Evolutionary conservation across 2,797 vertebrate species (phyloP).

Genomic region (Trachops cirrhosus): DNA sequence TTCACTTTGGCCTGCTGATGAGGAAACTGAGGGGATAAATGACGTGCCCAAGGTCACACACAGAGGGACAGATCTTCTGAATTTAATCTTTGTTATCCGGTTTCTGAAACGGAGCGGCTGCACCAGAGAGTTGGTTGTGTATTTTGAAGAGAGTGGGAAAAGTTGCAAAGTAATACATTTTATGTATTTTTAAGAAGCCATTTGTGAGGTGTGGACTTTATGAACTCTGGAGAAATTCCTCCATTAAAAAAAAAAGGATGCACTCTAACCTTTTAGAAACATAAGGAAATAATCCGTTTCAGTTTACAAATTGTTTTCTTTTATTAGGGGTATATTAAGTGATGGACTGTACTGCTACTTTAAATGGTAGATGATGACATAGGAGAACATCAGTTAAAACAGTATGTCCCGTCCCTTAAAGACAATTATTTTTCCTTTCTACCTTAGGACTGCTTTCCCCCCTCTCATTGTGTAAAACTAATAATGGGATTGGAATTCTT

Average conservation of each 20-base stretch:
- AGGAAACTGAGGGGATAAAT: not conserved
- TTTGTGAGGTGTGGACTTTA: not conserved
- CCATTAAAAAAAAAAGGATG: not conserved
- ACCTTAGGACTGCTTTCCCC: not conserved
- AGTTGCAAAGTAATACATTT: conserved; percentile 21
- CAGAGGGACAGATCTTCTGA: not conserved
- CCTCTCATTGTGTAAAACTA: not conserved
- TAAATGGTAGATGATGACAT: not conserved
- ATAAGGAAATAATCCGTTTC: not conserved
- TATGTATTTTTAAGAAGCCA: not conserved
- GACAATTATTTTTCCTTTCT: not conserved
- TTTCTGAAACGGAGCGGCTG: not conserved
- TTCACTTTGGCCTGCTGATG: not conserved
- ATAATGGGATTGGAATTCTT: not conserved
- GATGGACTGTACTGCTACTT: not conserved
- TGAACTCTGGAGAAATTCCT: not conserved
- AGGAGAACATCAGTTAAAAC: not conserved
- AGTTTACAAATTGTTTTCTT: not conserved
- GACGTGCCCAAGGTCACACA: conserved; percentile 63
- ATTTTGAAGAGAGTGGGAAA: not conserved
- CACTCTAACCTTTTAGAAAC: not conserved
- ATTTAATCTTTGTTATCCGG: not conserved
- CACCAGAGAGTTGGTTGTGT: not conserved
- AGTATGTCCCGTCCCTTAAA: not conserved
- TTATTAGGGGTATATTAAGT: not conserved